Evolutionary conservation across 2,888 invertebrate species (phyloP).

Genomic region (Dinocampus coccinellae): DNA sequence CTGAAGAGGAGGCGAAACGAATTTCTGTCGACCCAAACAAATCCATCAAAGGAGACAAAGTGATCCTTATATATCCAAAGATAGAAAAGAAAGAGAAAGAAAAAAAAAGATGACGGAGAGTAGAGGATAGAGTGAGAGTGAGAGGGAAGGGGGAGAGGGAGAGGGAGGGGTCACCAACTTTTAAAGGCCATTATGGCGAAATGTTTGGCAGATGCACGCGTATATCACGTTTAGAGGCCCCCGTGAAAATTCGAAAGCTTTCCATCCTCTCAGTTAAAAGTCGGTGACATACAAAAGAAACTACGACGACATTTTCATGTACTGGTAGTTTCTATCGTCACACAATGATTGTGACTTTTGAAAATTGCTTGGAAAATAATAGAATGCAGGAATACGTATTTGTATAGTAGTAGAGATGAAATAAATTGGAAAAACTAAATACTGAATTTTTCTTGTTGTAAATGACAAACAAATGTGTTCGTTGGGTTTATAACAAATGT

Average conservation of each 20-base stretch:
- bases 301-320: constrained; percentile 27
- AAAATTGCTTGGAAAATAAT: background rate
- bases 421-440: background rate
- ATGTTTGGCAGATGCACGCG: constrained; percentile 22
- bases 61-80: background rate
- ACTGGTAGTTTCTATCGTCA: constrained; percentile 1
- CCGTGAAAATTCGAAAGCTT: constrained; percentile 47
- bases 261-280: background rate
- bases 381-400: background rate
- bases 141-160: background rate
- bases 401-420: background rate
- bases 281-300: constrained; percentile 3
- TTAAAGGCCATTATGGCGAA: constrained; percentile 14
- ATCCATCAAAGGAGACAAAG: constrained; percentile 53
- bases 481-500: constrained; percentile 45
- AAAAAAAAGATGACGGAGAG: background rate
- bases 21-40: constrained; percentile 64
- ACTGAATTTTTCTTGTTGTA: constrained; percentile 36
- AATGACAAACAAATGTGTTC: constrained; percentile 60
- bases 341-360: background rate
- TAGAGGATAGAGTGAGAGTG: background rate
- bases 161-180: constrained; percentile 1
- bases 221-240: constrained; percentile 1
- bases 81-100: background rate
- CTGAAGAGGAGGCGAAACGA: constrained; percentile 59